Base-by-base conservation (phyloP, 2,888 invertebrate genomes). In the Listrodromus nycthemerus region DNA sequence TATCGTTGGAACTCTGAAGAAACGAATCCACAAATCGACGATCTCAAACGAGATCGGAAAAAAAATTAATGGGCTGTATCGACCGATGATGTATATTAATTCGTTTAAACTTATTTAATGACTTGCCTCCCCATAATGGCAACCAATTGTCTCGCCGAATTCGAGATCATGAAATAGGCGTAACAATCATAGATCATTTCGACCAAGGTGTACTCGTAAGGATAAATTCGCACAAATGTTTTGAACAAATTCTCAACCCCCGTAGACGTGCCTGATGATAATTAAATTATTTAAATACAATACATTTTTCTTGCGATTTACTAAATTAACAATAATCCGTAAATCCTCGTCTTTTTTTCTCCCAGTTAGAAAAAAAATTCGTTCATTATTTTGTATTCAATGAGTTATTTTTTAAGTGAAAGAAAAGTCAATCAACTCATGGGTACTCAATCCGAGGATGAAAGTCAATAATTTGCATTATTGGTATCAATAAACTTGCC, bases 111-210 rank as follows among this genome's bases (percentile, higher is more conserved):
- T n/a, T 8, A 37, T 30, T 33, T 19, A n/a, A 13, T 41, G 27
- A 48, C 77, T 82, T 41, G 19, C 73, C 5, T 86, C 55, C 66
- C 24, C 55, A 90, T 80, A 21, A 80, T 85, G 10, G 45, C 4
- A 0, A 80, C 37, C 21, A 90, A 77, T 7, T 76, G 76, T 0
- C 83, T 52, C 16, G 84, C 87, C 10, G 82, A 85, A 1, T 86
- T 65, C 6, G 86, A 89, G 10, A 92, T 78, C 33, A 90, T 74
- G 37, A 92, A 86, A 50, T 90, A 89, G 6, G 87, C 91, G 24
- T 85, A 76, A 41, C 92, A 92, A 19, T 86, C 83, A 41, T 87
- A 76, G 3, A 63, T 71, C 50, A 58, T 86, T 24, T 27, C 1
- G 16, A 76, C 84, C 24, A 92, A 48, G 1, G 88, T 76, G 66